phyloP scores from a whole-genome alignment of 2,113 vertebrate genomes.

The Pampusana beccarii region DNA sequence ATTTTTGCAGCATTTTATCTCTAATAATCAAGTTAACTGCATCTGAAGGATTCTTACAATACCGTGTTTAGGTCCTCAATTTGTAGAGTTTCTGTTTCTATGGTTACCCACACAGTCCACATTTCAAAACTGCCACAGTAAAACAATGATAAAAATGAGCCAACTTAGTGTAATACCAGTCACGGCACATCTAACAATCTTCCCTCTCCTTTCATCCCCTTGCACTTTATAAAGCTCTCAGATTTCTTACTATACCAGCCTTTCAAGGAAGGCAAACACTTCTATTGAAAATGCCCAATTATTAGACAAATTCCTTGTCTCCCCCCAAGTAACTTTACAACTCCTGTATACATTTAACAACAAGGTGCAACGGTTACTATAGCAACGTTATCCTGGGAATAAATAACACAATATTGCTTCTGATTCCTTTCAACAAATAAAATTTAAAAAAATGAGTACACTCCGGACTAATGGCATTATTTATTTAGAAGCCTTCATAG shows the following conservation, averaged over 20 bases:
- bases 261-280: background rate
- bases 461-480: constrained; percentile 63
- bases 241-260: background rate
- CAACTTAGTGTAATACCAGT: constrained; percentile 21
- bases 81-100: constrained; percentile 74
- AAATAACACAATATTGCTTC: constrained; percentile 65
- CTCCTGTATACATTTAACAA: background rate
- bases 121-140: constrained; percentile 43
- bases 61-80: background rate
- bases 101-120: constrained; percentile 66
- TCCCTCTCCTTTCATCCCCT: background rate
- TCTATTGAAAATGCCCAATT: background rate
- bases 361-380: constrained; percentile 72
- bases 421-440: constrained; percentile 51
- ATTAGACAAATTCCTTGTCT: constrained; percentile 31
- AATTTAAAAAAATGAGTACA: constrained; percentile 20
- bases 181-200: background rate
- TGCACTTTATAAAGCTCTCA: background rate
- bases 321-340: constrained; percentile 41
- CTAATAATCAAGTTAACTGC: constrained; percentile 7
- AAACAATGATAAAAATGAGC: constrained; percentile 66
- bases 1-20: background rate
- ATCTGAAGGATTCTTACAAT: constrained; percentile 18
- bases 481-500: constrained; percentile 60
- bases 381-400: constrained; percentile 72